Conservation (phyloP, 1,140 invertebrate species). For the Streblospio benedicti region DNA sequence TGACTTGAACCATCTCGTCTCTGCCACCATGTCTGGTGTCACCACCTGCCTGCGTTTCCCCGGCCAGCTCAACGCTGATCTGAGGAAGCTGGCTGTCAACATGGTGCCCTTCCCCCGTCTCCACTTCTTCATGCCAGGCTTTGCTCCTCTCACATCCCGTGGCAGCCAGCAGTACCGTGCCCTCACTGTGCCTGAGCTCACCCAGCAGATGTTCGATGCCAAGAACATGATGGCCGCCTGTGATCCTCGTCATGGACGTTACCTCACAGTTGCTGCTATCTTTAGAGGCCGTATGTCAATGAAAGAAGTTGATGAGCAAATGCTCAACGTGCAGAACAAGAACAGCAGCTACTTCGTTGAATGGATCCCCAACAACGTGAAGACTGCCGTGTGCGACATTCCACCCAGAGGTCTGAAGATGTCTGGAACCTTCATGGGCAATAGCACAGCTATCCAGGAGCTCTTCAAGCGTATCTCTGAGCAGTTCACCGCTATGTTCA, state of each 20-base stretch:
- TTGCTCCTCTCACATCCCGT: conserved; percentile 82
- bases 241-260: conserved; percentile 71
- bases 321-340: conserved; percentile 76
- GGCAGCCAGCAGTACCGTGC: conserved; percentile 46
- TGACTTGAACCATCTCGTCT: conserved; percentile 51
- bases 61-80: conserved; percentile 66
- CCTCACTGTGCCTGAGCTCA: conserved; percentile 73
- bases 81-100: conserved; percentile 90
- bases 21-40: conserved; percentile 73
- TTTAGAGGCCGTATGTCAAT: conserved; percentile 92
- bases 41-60: conserved; percentile 60
- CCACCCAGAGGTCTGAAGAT: conserved; percentile 54
- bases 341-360: conserved; percentile 69
- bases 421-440: conserved; percentile 51
- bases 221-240: conserved; percentile 93
- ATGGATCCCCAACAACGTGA: conserved; percentile 63
- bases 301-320: conserved; percentile 74
- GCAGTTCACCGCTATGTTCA: conserved; percentile 65
- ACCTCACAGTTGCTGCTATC: conserved; percentile 85
- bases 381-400: conserved; percentile 60
- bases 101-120: conserved; percentile 93
- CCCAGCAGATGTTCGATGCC: conserved; percentile 60
- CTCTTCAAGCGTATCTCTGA: conserved; percentile 66
- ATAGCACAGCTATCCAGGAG: conserved; percentile 65
- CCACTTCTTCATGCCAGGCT: conserved; percentile 95